A percentile compares a stretch with the other conserved stretches of the same genome.
Evolutionary conservation across 2,113 vertebrate genomes (phyloP).

Genomic region (Cynopterus brachyotis): DNA sequence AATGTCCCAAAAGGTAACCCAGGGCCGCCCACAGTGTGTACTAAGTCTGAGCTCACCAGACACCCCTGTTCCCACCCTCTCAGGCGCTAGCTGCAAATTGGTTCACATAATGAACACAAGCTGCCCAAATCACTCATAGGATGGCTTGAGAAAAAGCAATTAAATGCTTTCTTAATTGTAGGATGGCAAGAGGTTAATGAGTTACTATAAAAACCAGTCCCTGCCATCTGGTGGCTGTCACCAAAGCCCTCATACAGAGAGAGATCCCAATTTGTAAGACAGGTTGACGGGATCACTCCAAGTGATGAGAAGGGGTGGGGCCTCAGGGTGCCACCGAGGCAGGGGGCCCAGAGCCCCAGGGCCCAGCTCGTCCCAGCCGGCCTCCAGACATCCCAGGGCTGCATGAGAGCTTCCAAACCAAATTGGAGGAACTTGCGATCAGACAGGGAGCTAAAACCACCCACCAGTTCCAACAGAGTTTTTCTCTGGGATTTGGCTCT

Average conservation of each 20-base stretch:
- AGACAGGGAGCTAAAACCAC: neutral
- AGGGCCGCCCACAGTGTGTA: neutral
- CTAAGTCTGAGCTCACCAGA: neutral
- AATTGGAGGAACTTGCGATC: neutral
- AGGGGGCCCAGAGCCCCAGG: neutral
- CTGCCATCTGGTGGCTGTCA: conserved; percentile 77
- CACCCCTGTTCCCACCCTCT: neutral
- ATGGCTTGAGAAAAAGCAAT: conserved; percentile 65
- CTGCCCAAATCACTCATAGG: conserved; percentile 48
- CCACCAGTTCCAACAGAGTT: neutral
- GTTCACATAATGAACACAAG: neutral
- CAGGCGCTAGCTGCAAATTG: conserved; percentile 10
- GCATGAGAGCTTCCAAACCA: neutral
- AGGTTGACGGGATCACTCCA: conserved; percentile 11
- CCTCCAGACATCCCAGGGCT: neutral
- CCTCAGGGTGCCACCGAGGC: neutral
- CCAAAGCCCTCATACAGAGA: conserved; percentile 54
- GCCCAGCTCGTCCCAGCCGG: neutral
- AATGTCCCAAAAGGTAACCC: neutral
- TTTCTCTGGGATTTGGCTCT: neutral
- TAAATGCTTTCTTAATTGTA: conserved; percentile 78
- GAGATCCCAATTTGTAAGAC: conserved; percentile 65
- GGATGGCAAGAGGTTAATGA: conserved; percentile 77
- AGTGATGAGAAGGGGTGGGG: neutral
- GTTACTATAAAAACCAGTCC: conserved; percentile 75